Conservation (phyloP, 37 sponge, comb jelly and placozoan species). For the Cladorhizidae sp. region DNA sequence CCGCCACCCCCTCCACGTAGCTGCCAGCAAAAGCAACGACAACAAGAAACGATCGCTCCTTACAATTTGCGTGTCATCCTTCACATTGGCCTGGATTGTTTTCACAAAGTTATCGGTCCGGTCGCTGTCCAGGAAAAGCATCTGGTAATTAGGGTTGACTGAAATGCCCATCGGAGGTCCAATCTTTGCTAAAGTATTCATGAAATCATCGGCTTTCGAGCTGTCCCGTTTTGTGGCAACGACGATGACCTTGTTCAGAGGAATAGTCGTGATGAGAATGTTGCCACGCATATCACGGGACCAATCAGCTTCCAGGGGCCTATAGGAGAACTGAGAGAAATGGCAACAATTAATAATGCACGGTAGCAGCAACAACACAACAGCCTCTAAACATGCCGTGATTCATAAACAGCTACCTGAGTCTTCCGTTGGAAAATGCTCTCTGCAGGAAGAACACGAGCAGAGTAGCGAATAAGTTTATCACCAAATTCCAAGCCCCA, state of each 20-base stretch:
- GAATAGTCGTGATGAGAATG: slow-evolving; percentile 41
- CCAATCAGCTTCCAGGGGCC: slow-evolving; percentile 70
- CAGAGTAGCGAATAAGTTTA: slow-evolving; percentile 31
- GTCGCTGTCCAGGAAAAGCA: slow-evolving; percentile 61
- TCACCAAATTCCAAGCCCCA: slow-evolving; percentile 81
- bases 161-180: slow-evolving; percentile 86
- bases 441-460: slow-evolving; percentile 68
- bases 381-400: background rate
- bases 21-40: too few species aligned
- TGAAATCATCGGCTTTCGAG: slow-evolving; percentile 67
- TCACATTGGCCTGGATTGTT: slow-evolving; percentile 38
- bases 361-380: background rate
- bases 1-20: too few species aligned
- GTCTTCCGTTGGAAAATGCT: slow-evolving; percentile 37
- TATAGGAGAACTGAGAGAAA: slow-evolving; percentile 43
- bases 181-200: slow-evolving; percentile 62
- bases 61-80: slow-evolving; percentile 39
- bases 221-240: slow-evolving; percentile 65
- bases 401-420: too few species aligned
- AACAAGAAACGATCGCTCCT: too few species aligned
- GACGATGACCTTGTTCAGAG: slow-evolving; percentile 53
- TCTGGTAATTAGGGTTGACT: slow-evolving; percentile 16
- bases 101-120: slow-evolving; percentile 79
- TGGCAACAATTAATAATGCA: background rate
- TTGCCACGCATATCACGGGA: slow-evolving; percentile 80